Percentiles rank a stretch among this genome's conserved stretches.
phyloP scores from a whole-genome alignment of 2,888 invertebrate species.

The Seladonia tumulorum region DNA sequence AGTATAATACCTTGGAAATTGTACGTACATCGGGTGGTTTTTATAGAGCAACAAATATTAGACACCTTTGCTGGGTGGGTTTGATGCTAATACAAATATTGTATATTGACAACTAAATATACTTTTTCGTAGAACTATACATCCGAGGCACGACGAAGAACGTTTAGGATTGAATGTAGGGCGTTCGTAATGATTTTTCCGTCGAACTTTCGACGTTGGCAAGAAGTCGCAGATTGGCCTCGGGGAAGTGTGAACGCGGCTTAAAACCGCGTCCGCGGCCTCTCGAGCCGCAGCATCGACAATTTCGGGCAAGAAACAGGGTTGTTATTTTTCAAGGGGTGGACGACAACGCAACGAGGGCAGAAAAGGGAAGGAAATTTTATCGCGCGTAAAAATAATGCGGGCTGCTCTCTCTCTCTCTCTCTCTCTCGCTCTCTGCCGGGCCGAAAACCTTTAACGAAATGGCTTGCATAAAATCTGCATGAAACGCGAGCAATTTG shows the following conservation, averaged over 20 bases:
- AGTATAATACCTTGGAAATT: too few species aligned
- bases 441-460: constrained; percentile 65
- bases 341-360: background rate
- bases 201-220: background rate
- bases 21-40: too few species aligned
- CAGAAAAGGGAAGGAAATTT: constrained; percentile 16
- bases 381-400: constrained; percentile 46
- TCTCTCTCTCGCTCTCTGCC: constrained; percentile 21
- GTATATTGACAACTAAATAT: too few species aligned
- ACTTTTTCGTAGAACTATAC: too few species aligned
- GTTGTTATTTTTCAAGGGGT: constrained; percentile 18
- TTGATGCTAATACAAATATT: too few species aligned
- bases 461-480: constrained; percentile 59
- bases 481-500: constrained; percentile 45
- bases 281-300: background rate
- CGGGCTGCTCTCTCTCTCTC: constrained; percentile 2
- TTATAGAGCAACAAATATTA: too few species aligned
- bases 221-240: background rate
- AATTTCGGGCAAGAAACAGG: constrained; percentile 17
- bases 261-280: background rate
- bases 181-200: background rate
- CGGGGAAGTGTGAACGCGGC: background rate
- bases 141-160: too few species aligned
- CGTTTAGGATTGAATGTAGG: background rate
- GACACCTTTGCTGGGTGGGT: too few species aligned